Evolutionary conservation across 2,113 vertebrate genomes (phyloP).

Genomic region (Mesocricetus auratus): DNA sequence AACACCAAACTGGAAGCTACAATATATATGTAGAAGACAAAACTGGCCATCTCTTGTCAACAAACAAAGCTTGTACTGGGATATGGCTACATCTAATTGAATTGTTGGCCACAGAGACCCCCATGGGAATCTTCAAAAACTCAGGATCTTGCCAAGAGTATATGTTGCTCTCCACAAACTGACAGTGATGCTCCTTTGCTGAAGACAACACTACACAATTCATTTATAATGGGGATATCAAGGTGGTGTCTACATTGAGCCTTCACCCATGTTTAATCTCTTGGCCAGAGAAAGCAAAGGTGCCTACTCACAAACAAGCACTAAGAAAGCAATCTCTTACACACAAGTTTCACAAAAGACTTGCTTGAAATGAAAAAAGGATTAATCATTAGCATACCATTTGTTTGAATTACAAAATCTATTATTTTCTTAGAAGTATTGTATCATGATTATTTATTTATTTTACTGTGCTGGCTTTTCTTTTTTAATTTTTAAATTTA

Average conservation of each 20-base stretch:
- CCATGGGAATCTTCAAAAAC: background rate
- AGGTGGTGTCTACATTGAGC: background rate
- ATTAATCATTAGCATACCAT: background rate
- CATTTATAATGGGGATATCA: background rate
- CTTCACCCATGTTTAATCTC: background rate
- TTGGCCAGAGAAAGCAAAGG: constrained; percentile 5
- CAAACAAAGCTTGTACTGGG: background rate
- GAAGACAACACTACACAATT: background rate
- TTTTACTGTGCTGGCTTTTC: too few species aligned
- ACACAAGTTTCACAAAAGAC: background rate
- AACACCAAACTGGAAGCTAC: background rate
- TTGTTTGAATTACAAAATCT: constrained; percentile 51
- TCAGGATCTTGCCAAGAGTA: background rate
- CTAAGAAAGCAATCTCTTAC: constrained; percentile 18
- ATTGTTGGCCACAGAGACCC: background rate
- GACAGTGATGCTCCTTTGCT: background rate
- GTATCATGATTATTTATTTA: background rate
- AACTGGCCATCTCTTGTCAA: background rate
- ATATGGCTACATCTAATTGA: background rate
- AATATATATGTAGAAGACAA: background rate
- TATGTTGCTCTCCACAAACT: background rate
- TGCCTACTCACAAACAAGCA: background rate
- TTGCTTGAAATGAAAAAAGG: constrained; percentile 34
- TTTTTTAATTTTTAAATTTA: too few species aligned
- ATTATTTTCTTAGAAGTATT: background rate